Evolutionary conservation across 1,140 invertebrate genomes (phyloP).

Genomic region (Procambarus clarkii): DNA sequence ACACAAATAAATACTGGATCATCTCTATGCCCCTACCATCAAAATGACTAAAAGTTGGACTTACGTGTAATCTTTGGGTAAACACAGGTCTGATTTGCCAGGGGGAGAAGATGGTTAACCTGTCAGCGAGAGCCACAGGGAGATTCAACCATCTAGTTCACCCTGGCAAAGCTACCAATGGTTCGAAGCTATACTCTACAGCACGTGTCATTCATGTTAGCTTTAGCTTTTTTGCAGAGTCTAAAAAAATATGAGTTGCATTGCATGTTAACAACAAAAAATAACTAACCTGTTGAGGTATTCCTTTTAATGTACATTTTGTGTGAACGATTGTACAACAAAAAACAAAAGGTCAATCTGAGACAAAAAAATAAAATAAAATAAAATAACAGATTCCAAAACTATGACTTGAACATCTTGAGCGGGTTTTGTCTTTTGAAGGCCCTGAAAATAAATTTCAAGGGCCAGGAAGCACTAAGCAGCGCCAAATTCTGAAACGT

Average conservation of each 20-base stretch:
- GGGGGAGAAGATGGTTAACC: conserved; percentile 11
- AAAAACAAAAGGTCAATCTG: conserved; percentile 24
- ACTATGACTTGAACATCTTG: conserved; percentile 68
- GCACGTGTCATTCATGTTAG: conserved; percentile 49
- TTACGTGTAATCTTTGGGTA: conserved; percentile 67
- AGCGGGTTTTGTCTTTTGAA: conserved; percentile 68
- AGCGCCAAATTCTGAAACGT: conserved; percentile 67
- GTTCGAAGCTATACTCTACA: conserved; percentile 58
- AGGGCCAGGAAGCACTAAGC: conserved; percentile 59
- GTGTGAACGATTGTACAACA: conserved; percentile 55
- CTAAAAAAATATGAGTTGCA: conserved; percentile 58
- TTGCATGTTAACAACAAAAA: conserved; percentile 50
- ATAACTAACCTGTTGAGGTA: conserved; percentile 46
- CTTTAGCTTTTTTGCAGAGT: conserved; percentile 37
- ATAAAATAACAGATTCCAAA: conserved; percentile 16
- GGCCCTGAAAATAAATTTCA: conserved; percentile 9
- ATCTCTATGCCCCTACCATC: conserved; percentile 66
- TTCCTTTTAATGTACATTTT: conserved; percentile 47
- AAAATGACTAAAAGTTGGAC: conserved; percentile 54
- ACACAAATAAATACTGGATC: conserved; percentile 67
- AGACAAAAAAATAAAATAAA: conserved; percentile 21
- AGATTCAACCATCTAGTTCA: not conserved
- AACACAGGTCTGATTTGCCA: conserved; percentile 60
- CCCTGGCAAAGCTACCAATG: conserved; percentile 55
- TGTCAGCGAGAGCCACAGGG: not conserved